A percentile compares a stretch with the other conserved stretches of the same genome.
phyloP scores from a whole-genome alignment of 2,113 vertebrate genomes.

The Pleuronectes platessa region DNA sequence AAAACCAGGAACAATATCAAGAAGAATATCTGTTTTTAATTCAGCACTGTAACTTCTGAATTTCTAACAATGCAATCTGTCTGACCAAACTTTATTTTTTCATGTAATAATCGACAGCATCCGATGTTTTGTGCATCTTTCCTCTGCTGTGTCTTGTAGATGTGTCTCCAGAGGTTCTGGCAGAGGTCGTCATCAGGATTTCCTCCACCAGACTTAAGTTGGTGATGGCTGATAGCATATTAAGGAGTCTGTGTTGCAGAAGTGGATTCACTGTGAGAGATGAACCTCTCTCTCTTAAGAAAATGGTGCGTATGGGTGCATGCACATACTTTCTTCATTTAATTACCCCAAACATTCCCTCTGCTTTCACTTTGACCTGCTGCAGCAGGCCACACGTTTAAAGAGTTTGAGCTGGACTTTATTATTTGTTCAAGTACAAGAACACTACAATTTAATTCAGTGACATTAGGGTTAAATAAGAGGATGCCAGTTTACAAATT shows the following conservation, averaged over 20 bases:
- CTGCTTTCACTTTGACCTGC: no score
- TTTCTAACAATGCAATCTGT: background rate
- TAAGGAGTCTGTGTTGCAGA: conserved; percentile 86
- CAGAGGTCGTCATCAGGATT: conserved; percentile 85
- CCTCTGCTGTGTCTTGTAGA: conserved; percentile 73
- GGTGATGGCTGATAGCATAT: conserved; percentile 89
- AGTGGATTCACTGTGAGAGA: conserved; percentile 74
- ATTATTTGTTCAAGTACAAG: no score
- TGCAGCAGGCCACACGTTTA: no score
- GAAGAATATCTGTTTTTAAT: conserved; percentile 10
- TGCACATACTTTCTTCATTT: background rate
- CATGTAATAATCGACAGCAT: background rate
- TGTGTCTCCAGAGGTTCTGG: conserved; percentile 79
- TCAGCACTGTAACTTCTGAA: background rate
- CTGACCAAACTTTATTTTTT: background rate
- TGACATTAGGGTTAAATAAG: no score
- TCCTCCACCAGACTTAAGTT: conserved; percentile 88
- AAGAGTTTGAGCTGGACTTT: no score
- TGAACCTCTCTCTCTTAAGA: conserved; percentile 87
- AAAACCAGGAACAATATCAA: background rate
- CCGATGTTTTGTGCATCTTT: background rate
- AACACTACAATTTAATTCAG: no score
- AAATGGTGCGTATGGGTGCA: conserved; percentile 78
- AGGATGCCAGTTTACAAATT: background rate
- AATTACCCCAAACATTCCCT: background rate